These are phyloP conservation scores for Gnathonemus echidnorhynchus DNA, from an alignment of 2,113 vertebrate genomes.

Conservation along the genomic window DNA sequence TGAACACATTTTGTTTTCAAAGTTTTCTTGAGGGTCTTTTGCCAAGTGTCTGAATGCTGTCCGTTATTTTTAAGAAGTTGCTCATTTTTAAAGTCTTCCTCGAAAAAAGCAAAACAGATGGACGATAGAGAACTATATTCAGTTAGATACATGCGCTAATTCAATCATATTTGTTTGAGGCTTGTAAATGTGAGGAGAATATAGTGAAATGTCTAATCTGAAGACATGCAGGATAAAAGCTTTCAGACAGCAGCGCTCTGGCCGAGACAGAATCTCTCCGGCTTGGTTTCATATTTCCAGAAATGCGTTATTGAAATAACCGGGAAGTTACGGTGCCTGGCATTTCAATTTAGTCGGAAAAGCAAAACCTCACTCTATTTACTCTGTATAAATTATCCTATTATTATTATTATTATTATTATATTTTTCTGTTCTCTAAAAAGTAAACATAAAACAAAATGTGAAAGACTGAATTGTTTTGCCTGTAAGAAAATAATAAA, in stretches of 20 bases:
- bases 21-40: neutral
- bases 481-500: neutral
- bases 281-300: neutral
- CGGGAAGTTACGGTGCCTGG: neutral
- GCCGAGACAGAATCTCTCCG: neutral
- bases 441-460: neutral
- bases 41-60: neutral
- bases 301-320: neutral
- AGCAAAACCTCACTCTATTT: neutral
- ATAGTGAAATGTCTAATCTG: neutral
- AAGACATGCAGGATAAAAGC: neutral
- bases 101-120: neutral
- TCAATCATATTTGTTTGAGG: neutral
- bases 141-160: neutral
- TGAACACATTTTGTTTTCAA: neutral
- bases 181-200: neutral
- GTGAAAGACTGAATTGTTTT: neutral
- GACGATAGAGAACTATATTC: neutral
- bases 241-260: neutral
- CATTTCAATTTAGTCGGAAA: neutral
- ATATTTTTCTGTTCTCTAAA: neutral
- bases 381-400: neutral
- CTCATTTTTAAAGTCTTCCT: neutral
- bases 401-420: neutral
- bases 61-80: neutral